Percentiles rank a stretch among this genome's conserved stretches.
Conservation (phyloP, 2,113 vertebrate species). For the Casuarius casuarius region DNA sequence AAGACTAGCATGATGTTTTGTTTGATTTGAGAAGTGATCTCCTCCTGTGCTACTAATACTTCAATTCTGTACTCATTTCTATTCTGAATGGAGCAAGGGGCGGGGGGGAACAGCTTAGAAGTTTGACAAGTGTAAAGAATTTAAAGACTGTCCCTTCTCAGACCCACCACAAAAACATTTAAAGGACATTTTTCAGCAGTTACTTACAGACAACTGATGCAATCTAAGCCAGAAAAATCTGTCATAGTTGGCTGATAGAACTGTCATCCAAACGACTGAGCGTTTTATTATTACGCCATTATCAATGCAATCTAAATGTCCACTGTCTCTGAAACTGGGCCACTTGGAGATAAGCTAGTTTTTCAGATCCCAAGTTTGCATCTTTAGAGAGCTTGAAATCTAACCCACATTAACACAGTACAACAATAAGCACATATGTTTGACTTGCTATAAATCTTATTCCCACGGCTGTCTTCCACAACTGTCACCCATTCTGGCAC, state of each 20-base stretch:
- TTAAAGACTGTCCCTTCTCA: neutral
- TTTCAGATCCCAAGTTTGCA: neutral
- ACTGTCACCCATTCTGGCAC: neutral
- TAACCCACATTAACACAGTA: neutral
- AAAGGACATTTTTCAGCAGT: neutral
- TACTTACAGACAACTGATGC: neutral
- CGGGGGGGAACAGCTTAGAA: neutral
- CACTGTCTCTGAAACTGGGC: neutral
- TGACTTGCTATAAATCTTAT: neutral
- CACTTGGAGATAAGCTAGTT: neutral
- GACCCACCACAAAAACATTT: neutral
- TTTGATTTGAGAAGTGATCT: neutral
- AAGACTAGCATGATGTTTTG: neutral
- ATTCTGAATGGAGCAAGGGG: neutral
- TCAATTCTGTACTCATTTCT: neutral
- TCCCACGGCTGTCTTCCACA: neutral
- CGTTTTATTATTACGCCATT: neutral
- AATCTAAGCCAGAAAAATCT: neutral
- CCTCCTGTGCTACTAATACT: neutral
- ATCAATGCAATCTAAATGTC: neutral
- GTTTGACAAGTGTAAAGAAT: neutral
- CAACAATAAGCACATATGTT: neutral
- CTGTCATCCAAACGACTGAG: neutral
- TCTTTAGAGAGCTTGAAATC: neutral
- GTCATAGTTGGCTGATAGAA: neutral